A percentile compares a stretch with the other conserved stretches of the same genome.
Evolutionary conservation across 1,140 invertebrate species (phyloP).

Genomic region (Coenobita brevimanus): DNA sequence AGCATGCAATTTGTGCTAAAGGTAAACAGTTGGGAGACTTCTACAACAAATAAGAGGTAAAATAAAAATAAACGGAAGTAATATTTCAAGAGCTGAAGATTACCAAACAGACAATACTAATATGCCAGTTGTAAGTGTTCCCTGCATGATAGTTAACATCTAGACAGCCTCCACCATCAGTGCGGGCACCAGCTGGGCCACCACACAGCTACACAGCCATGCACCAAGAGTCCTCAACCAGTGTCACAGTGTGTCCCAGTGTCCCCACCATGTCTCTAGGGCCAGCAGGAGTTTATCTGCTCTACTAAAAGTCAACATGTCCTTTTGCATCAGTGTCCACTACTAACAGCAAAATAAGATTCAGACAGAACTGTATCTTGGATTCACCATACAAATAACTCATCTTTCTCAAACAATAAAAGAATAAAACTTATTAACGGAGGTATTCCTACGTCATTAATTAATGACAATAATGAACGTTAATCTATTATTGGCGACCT

Average conservation of each 20-base stretch:
- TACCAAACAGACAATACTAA: not conserved
- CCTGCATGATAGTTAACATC: constrained; percentile 52
- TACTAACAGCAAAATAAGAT: too few relatives aligned
- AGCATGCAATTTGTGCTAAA: constrained; percentile 13
- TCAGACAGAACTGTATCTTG: too few relatives aligned
- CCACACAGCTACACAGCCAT: constrained; percentile 66
- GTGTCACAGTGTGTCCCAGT: not conserved
- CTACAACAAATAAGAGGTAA: not conserved
- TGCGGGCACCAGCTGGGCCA: constrained; percentile 50
- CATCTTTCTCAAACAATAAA: too few relatives aligned
- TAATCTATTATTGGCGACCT: too few relatives aligned
- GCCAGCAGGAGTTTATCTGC: too few relatives aligned
- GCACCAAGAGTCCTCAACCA: constrained; percentile 67
- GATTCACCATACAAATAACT: too few relatives aligned
- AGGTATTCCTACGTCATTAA: too few relatives aligned
- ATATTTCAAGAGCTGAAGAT: not conserved
- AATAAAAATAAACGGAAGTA: not conserved
- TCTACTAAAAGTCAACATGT: too few relatives aligned
- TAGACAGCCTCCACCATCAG: constrained; percentile 61
- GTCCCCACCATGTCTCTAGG: too few relatives aligned
- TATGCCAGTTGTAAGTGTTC: constrained; percentile 43
- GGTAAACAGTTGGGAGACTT: not conserved
- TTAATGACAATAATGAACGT: too few relatives aligned
- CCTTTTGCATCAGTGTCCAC: too few relatives aligned
- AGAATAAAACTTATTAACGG: too few relatives aligned